A percentile compares a stretch with the other conserved stretches of the same genome.
These are phyloP conservation scores for Heliothis peltigera DNA, from an alignment of 2,888 invertebrate species.

Conservation along the genomic window DNA sequence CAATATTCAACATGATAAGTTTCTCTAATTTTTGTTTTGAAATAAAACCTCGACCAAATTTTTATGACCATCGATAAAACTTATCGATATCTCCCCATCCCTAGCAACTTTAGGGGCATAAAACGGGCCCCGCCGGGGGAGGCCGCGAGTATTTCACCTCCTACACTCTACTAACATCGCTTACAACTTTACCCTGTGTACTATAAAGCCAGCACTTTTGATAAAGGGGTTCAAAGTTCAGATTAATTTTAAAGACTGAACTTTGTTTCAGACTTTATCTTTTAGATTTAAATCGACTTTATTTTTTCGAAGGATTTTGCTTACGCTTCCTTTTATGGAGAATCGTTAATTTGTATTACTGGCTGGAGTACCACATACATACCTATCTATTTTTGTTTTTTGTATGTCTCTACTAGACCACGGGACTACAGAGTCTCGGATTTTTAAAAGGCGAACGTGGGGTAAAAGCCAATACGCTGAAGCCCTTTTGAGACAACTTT, in stretches of 20 bases:
- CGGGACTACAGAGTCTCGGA: too few species aligned
- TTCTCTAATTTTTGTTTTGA: too few species aligned
- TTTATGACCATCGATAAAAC: conserved; percentile 19
- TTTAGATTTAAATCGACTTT: conserved; percentile 18
- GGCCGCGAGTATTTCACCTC: conserved; percentile 71
- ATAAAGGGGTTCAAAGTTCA: conserved; percentile 47
- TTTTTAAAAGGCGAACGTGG: too few species aligned
- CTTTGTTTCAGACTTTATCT: conserved; percentile 22
- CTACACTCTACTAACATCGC: conserved; percentile 66
- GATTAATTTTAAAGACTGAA: conserved; percentile 52
- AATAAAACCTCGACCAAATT: too few species aligned
- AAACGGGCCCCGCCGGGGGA: conserved; percentile 63
- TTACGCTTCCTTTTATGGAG: too few species aligned
- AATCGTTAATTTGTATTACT: background rate
- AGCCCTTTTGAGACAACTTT: too few species aligned
- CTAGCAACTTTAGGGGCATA: conserved; percentile 63
- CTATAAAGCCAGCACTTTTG: conserved; percentile 45
- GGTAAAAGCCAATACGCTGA: too few species aligned
- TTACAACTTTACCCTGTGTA: conserved; percentile 69
- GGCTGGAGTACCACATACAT: too few species aligned
- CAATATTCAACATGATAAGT: too few species aligned
- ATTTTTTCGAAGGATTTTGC: background rate
- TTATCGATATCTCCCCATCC: conserved; percentile 50
- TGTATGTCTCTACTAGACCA: too few species aligned
- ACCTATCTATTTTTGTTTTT: too few species aligned